These are phyloP conservation scores for Hyalella azteca DNA, from an alignment of 2,888 invertebrate genomes.

Conservation along the genomic window DNA sequence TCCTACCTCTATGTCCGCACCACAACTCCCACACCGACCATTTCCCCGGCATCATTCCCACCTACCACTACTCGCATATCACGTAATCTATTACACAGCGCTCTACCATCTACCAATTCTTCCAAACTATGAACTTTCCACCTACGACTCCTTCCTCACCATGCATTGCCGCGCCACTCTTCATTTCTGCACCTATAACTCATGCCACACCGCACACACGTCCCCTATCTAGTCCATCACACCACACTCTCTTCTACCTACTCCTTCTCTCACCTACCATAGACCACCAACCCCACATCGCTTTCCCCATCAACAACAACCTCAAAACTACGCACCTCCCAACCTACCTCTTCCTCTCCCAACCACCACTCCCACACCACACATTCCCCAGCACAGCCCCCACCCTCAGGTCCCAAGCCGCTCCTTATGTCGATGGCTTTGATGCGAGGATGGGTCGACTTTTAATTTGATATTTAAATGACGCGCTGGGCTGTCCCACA, in stretches of 20 bases:
- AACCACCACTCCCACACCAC: not conserved
- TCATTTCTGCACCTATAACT: no score
- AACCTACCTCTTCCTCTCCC: not conserved
- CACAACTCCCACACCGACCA: no score
- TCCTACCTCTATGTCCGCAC: no score
- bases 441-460: slow-evolving; percentile 21
- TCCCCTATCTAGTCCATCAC: not conserved
- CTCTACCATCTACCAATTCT: not conserved
- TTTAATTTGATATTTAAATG: slow-evolving; percentile 37
- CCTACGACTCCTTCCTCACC: not conserved
- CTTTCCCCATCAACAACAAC: not conserved
- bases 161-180: not conserved
- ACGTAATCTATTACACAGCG: not conserved
- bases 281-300: no score
- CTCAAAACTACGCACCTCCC: not conserved
- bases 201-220: no score
- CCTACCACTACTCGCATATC: not conserved
- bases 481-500: slow-evolving; percentile 33
- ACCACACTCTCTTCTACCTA: not conserved
- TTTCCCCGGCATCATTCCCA: not conserved
- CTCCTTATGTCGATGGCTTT: slow-evolving; percentile 2
- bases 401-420: not conserved
- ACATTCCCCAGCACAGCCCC: not conserved
- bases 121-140: not conserved
- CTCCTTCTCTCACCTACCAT: no score